Percentiles rank a stretch among this genome's conserved stretches.
Evolutionary conservation across 2,888 invertebrate species (phyloP).

Genomic region (Hipparchia semele): DNA sequence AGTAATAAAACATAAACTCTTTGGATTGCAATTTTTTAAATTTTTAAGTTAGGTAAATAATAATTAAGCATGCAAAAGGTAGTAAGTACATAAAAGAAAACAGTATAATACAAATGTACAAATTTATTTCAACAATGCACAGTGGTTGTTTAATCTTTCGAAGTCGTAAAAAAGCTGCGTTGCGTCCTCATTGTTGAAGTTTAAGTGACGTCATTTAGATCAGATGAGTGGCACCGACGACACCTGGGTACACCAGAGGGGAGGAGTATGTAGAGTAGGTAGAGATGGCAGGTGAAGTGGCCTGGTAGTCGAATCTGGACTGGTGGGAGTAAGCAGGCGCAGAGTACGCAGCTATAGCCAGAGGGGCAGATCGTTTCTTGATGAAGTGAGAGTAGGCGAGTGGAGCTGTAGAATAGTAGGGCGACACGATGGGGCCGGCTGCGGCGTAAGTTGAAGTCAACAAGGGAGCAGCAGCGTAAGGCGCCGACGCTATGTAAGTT

Average conservation of each 20-base stretch:
- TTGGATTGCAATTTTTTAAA: background rate
- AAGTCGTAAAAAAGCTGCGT: background rate
- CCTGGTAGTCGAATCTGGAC: slow-evolving; percentile 53
- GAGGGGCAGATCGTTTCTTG: slow-evolving; percentile 42
- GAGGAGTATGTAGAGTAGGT: slow-evolving; percentile 42
- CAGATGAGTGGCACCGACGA: slow-evolving; percentile 11
- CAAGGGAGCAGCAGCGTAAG: slow-evolving; percentile 47
- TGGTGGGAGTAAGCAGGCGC: slow-evolving; percentile 47
- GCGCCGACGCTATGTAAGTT: slow-evolving; percentile 51
- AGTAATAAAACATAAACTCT: too few relatives aligned
- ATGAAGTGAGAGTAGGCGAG: slow-evolving; percentile 40
- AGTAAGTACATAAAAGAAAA: background rate
- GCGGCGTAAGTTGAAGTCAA: slow-evolving; percentile 49
- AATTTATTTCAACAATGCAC: slow-evolving; percentile 21
- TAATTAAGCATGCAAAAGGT: background rate
- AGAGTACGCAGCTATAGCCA: slow-evolving; percentile 29
- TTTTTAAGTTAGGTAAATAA: too few relatives aligned
- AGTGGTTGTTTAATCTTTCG: background rate
- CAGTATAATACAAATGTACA: slow-evolving; percentile 9
- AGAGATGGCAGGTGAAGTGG: slow-evolving; percentile 48
- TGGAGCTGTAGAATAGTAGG: slow-evolving; percentile 44
- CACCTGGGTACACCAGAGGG: slow-evolving; percentile 8
- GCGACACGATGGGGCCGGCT: slow-evolving; percentile 45
- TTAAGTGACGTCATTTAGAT: background rate
- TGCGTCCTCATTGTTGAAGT: slow-evolving; percentile 15